Conservation (phyloP, 2,888 invertebrate genomes). For the Esperia sulphurella region DNA sequence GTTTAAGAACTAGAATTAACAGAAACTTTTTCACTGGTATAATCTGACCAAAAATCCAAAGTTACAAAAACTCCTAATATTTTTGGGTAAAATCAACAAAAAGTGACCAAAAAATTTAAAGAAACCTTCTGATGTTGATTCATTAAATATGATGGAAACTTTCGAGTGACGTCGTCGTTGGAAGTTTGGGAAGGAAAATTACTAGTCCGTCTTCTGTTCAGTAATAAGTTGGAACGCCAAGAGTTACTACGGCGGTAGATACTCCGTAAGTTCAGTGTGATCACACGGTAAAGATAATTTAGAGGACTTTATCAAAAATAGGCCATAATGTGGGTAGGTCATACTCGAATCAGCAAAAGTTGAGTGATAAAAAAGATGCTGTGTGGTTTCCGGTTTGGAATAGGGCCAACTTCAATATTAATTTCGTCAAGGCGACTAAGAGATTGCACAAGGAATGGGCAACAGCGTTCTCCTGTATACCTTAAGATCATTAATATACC, state of each 20-base stretch:
- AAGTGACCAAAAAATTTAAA: not conserved
- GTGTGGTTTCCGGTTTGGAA: too few relatives aligned
- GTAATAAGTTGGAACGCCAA: conserved; percentile 18
- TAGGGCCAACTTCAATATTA: too few relatives aligned
- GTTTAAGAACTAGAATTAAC: too few relatives aligned
- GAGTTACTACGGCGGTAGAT: conserved; percentile 18
- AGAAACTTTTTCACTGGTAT: too few relatives aligned
- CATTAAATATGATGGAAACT: conserved; percentile 42
- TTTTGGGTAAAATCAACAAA: not conserved
- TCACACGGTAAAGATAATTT: conserved; percentile 10
- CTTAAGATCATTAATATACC: too few relatives aligned
- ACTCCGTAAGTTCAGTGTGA: conserved; percentile 19
- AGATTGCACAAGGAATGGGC: too few relatives aligned
- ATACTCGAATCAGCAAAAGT: too few relatives aligned
- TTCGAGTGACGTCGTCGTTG: conserved; percentile 41
- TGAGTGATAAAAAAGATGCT: too few relatives aligned
- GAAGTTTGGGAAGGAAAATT: conserved; percentile 25
- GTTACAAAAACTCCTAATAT: not conserved
- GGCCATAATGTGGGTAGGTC: too few relatives aligned
- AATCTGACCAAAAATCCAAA: too few relatives aligned
- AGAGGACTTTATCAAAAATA: not conserved
- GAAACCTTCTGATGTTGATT: conserved; percentile 36
- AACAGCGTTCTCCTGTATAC: too few relatives aligned
- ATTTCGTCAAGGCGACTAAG: too few relatives aligned
- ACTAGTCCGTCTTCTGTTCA: conserved; percentile 5